Conservation (phyloP, 2,888 invertebrate species). For the Syritta pipiens region DNA sequence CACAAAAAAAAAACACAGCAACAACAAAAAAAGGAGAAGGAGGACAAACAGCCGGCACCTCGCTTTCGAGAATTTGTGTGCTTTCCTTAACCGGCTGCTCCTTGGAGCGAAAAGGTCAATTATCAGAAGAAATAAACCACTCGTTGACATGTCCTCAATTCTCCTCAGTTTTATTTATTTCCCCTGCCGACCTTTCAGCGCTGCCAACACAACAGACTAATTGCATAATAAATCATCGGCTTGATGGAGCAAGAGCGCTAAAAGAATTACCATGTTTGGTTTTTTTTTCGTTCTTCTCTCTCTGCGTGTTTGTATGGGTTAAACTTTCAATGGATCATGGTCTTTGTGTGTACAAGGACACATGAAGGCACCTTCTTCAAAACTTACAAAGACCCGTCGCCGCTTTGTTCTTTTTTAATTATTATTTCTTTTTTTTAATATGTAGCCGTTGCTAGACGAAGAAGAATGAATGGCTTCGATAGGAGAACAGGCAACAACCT, state of each 20-base stretch:
- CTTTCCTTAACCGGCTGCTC: too few species aligned
- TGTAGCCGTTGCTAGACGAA: not conserved
- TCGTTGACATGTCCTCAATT: constrained; percentile 68
- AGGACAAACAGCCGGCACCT: constrained; percentile 27
- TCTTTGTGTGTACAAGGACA: not conserved
- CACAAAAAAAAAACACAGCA: not conserved
- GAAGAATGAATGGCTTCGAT: constrained; percentile 41
- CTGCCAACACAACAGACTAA: constrained; percentile 48
- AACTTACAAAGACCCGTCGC: not conserved
- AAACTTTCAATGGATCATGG: constrained; percentile 3
- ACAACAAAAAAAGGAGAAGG: constrained; percentile 3
- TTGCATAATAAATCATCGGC: constrained; percentile 67
- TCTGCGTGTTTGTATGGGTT: too few species aligned
- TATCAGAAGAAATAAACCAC: constrained; percentile 64
- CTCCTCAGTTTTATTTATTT: constrained; percentile 48
- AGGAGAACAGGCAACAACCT: constrained; percentile 39
- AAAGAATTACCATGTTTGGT: constrained; percentile 36
- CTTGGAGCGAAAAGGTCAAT: constrained; percentile 62
- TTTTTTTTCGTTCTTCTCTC: too few species aligned
- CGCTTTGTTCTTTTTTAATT: constrained; percentile 31
- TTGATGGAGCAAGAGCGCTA: constrained; percentile 48
- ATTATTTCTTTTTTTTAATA: constrained; percentile 12
- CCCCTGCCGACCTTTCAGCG: constrained; percentile 15
- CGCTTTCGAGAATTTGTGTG: constrained; percentile 10
- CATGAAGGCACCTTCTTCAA: not conserved